These are phyloP conservation scores for Ganaspis sp. DNA, from an alignment of 1,140 invertebrate species.

Conservation along the genomic window DNA sequence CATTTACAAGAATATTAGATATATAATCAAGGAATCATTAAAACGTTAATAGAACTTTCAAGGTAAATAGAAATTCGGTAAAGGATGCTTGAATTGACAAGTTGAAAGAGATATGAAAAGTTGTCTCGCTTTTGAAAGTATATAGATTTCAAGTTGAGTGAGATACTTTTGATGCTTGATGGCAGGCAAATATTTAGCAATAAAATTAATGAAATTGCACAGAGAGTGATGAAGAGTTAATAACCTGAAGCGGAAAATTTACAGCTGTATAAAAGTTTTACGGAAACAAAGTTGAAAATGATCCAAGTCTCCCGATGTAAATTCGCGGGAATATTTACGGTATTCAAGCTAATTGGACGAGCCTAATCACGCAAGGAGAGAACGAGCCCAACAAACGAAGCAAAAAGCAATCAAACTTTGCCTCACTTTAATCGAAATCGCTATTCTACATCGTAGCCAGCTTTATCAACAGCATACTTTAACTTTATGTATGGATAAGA, in stretches of 20 bases:
- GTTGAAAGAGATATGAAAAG: no score
- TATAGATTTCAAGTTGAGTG: not conserved
- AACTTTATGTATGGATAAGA: slow-evolving; percentile 49
- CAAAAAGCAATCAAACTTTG: slow-evolving; percentile 62
- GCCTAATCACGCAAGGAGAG: slow-evolving; percentile 59
- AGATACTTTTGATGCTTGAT: not conserved
- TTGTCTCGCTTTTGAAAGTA: not conserved
- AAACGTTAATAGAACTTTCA: no score
- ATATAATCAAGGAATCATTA: no score
- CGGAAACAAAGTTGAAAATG: not conserved
- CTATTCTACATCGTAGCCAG: slow-evolving; percentile 49
- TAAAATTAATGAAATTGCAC: not conserved
- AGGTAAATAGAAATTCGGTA: no score
- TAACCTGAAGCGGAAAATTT: not conserved
- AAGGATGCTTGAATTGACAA: no score
- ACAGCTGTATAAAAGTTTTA: not conserved
- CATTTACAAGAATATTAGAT: no score
- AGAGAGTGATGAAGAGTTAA: not conserved
- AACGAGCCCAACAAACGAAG: slow-evolving; percentile 56
- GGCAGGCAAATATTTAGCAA: not conserved
- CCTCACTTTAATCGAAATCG: slow-evolving; percentile 58
- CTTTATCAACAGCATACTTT: slow-evolving; percentile 46
- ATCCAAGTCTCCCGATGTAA: not conserved
- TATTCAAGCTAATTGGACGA: slow-evolving; percentile 57
- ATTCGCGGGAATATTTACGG: not conserved